Evolutionary conservation across 2,888 invertebrate species (phyloP).

Genomic region (Epirrita christyi): DNA sequence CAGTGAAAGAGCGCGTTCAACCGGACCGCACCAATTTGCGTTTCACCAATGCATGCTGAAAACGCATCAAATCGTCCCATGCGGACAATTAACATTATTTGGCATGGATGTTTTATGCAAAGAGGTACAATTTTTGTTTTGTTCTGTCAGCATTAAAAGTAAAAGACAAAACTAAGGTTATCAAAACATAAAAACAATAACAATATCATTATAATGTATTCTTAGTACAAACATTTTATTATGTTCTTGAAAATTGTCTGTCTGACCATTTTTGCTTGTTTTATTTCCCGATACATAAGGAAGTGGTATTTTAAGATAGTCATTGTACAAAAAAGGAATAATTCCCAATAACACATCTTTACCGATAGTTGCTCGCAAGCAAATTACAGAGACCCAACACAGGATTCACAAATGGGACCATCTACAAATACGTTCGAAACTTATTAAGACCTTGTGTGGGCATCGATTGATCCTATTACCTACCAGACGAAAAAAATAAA

Average conservation of each 20-base stretch:
- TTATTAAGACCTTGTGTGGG: slow-evolving; percentile 34
- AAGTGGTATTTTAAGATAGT: neutral
- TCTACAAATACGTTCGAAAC: slow-evolving; percentile 6
- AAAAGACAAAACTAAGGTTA: too few species aligned
- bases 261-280: too few species aligned
- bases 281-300: too few species aligned
- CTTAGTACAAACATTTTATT: too few species aligned
- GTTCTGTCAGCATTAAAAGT: too few species aligned
- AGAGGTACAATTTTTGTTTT: neutral
- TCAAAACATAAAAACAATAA: too few species aligned
- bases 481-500: slow-evolving; percentile 28
- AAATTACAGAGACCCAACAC: slow-evolving; percentile 12
- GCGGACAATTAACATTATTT: slow-evolving; percentile 28
- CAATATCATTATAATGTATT: too few species aligned
- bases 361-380: neutral
- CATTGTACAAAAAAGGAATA: neutral
- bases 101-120: slow-evolving; percentile 29
- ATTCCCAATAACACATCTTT: neutral
- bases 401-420: slow-evolving; percentile 7
- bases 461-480: slow-evolving; percentile 48
- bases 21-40: slow-evolving; percentile 50
- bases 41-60: slow-evolving; percentile 33
- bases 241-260: too few species aligned
- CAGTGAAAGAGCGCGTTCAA: slow-evolving; percentile 44
- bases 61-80: slow-evolving; percentile 36